These are phyloP conservation scores for Mirounga angustirostris DNA, from an alignment of 2,113 vertebrate genomes.

Conservation along the genomic window DNA sequence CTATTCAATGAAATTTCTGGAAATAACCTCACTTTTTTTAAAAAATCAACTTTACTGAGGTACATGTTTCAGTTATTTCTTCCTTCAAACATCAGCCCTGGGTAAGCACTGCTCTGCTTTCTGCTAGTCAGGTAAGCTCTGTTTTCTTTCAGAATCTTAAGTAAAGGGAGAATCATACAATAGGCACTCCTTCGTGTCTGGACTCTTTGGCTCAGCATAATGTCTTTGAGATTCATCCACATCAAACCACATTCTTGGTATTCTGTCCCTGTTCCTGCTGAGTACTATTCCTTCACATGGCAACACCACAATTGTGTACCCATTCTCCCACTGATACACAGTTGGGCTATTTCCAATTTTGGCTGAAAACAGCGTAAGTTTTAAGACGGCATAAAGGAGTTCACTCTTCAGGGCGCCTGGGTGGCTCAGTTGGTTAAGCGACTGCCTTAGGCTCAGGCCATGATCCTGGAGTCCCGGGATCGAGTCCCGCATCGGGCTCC, in stretches of 20 bases:
- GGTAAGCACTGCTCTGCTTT: background rate
- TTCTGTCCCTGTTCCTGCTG: background rate
- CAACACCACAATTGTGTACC: rapidly evolving
- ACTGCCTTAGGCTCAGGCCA: too few species aligned
- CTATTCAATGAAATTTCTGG: background rate
- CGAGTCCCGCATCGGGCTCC: too few species aligned
- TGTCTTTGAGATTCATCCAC: background rate
- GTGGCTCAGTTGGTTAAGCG: too few species aligned
- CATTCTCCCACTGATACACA: background rate
- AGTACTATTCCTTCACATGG: background rate
- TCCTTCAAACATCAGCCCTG: background rate
- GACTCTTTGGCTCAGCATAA: background rate
- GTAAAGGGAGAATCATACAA: background rate
- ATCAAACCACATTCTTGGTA: background rate
- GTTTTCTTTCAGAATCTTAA: background rate
- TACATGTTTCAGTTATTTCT: background rate
- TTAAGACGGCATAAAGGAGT: background rate
- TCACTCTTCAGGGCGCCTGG: background rate
- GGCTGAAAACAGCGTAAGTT: background rate
- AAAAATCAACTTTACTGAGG: background rate
- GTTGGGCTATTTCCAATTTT: background rate
- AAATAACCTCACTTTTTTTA: background rate
- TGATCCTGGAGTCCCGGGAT: too few species aligned
- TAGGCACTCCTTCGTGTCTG: background rate
- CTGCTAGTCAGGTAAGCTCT: background rate